Conservation (phyloP, 2,113 vertebrate genomes). For the Crotalus helleri region DNA sequence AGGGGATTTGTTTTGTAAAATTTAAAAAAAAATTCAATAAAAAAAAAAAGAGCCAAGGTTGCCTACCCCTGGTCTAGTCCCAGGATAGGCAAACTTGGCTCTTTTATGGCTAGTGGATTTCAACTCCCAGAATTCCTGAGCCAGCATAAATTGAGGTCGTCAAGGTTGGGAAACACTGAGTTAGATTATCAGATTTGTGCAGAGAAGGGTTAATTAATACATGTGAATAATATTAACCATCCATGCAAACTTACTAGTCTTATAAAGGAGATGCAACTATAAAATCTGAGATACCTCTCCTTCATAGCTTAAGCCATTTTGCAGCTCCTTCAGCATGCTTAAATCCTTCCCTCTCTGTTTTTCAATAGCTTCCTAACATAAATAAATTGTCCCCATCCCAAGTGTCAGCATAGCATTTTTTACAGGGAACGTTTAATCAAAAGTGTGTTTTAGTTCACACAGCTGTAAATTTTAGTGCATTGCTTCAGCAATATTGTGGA, state of each 20-base stretch:
- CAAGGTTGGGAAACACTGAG: background rate
- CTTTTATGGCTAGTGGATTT: too few relatives aligned
- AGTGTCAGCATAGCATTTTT: slow-evolving; percentile 20
- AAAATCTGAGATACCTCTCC: background rate
- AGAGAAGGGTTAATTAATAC: background rate
- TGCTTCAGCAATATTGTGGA: background rate
- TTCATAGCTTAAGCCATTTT: background rate
- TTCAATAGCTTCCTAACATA: slow-evolving; percentile 11
- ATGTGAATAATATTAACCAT: background rate
- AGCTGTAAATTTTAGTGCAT: slow-evolving; percentile 36
- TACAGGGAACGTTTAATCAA: slow-evolving; percentile 31
- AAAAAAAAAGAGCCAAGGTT: too few relatives aligned
- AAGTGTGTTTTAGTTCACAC: slow-evolving; percentile 35
- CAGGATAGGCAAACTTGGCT: too few relatives aligned
- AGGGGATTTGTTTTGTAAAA: too few relatives aligned
- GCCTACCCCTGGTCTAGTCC: background rate
- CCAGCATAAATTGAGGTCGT: background rate
- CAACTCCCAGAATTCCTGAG: background rate
- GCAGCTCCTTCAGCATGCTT: background rate
- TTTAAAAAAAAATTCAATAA: too few relatives aligned
- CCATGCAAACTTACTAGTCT: background rate
- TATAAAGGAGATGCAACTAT: background rate
- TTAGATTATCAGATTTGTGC: background rate
- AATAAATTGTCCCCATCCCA: slow-evolving; percentile 22
- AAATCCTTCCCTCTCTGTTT: background rate